A percentile compares a stretch with the other conserved stretches of the same genome.
Evolutionary conservation across 2,888 invertebrate species (phyloP).

Genomic region (Abscondita cerata): DNA sequence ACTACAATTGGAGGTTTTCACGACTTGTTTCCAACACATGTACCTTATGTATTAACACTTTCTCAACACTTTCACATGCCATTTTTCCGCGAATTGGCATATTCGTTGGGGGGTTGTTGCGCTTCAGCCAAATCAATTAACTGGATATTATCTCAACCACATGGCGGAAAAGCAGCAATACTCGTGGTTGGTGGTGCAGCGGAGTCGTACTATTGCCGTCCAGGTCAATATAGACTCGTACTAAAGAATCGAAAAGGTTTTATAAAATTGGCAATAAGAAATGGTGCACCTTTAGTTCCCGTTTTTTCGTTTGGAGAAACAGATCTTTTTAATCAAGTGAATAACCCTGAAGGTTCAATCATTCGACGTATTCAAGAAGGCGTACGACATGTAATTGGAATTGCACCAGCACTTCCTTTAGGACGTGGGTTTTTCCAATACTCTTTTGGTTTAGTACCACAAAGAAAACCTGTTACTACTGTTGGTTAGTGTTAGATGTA

Average conservation of each 20-base stretch:
- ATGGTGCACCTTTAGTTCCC: conserved; percentile 83
- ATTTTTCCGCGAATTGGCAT: conserved; percentile 71
- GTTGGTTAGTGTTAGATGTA: conserved; percentile 69
- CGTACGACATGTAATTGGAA: conserved; percentile 71
- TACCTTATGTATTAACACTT: conserved; percentile 63
- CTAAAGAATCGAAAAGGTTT: conserved; percentile 76
- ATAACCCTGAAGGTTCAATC: conserved; percentile 63
- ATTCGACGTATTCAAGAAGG: conserved; percentile 72
- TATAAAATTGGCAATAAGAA: conserved; percentile 50
- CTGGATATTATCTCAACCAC: conserved; percentile 63
- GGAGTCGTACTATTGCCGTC: conserved; percentile 84
- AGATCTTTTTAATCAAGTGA: conserved; percentile 79
- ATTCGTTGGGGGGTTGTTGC: conserved; percentile 63
- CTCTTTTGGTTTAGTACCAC: conserved; percentile 84
- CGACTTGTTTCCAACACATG: conserved; percentile 62
- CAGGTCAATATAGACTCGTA: conserved; percentile 76
- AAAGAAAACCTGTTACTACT: conserved; percentile 79
- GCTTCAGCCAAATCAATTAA: conserved; percentile 73
- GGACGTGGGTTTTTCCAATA: conserved; percentile 94
- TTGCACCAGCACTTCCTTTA: conserved; percentile 77
- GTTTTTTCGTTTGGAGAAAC: conserved; percentile 92
- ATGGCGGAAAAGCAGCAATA: conserved; percentile 69
- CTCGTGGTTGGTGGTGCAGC: conserved; percentile 90
- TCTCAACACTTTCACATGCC: conserved; percentile 75
- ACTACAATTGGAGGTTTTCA: conserved; percentile 67